A percentile compares a stretch with the other conserved stretches of the same genome.
phyloP scores from a whole-genome alignment of 2,797 vertebrate species.

The Anguilla obscura region DNA sequence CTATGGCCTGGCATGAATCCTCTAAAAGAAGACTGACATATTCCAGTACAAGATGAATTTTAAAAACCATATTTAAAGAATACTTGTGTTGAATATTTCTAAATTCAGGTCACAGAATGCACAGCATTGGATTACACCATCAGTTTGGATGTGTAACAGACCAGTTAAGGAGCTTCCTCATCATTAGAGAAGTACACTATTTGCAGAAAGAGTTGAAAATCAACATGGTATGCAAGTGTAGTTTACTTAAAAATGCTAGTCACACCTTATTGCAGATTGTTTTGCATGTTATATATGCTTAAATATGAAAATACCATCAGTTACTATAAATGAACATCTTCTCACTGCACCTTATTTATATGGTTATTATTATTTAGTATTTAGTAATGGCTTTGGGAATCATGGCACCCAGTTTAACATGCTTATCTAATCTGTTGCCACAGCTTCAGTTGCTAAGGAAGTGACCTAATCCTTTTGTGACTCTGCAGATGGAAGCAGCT shows the following conservation, averaged over 20 bases:
- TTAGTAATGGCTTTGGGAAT: neutral
- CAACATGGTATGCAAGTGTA: no score
- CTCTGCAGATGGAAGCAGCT: neutral
- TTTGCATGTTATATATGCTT: no score
- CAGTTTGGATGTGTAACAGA: no score
- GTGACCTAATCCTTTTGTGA: conserved; percentile 14
- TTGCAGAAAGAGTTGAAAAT: neutral
- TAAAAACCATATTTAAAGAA: no score
- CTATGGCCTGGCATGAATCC: neutral
- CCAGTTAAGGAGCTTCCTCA: neutral
- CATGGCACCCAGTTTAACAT: neutral
- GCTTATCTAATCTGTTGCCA: neutral
- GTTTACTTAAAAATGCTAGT: no score
- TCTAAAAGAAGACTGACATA: neutral
- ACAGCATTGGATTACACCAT: neutral
- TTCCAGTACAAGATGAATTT: neutral
- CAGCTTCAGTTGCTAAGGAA: conserved; percentile 3
- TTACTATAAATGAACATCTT: no score
- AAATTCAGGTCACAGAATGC: neutral
- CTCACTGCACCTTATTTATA: no score
- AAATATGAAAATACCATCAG: no score
- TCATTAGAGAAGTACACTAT: neutral
- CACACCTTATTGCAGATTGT: no score
- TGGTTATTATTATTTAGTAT: neutral
- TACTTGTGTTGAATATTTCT: no score